phyloP scores from a whole-genome alignment of 92 coral and sea anemone species.

The Hydrozoanthus gracilis region DNA sequence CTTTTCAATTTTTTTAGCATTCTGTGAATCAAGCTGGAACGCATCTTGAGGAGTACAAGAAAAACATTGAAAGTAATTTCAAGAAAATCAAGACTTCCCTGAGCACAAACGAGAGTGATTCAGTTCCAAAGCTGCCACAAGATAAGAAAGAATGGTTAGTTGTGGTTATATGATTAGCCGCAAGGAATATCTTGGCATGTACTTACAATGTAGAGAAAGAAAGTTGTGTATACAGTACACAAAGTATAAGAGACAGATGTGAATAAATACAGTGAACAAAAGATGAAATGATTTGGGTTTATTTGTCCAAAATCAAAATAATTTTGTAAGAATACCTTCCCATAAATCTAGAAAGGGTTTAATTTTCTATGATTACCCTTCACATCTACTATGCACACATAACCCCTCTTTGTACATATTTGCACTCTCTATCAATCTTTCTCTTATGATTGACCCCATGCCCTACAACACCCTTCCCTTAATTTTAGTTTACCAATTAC shows the following conservation, averaged over 20 bases:
- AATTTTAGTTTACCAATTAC: no score
- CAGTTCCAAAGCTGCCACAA: conserved; percentile 89
- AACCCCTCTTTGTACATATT: no score
- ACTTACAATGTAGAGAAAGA: not conserved
- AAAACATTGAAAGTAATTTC: conserved; percentile 90
- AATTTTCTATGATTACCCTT: no score
- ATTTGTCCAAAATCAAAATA: not conserved
- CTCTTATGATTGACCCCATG: no score
- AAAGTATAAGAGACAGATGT: conserved; percentile 2
- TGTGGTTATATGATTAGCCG: not conserved
- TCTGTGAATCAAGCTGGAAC: conserved; percentile 89
- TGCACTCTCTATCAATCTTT: no score
- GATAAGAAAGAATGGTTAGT: conserved; percentile 91
- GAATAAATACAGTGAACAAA: not conserved
- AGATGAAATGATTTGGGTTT: not conserved
- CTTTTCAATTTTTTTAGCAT: conserved; percentile 62
- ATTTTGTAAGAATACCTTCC: not conserved
- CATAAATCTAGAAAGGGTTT: not conserved
- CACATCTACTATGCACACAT: no score
- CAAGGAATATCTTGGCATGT: not conserved
- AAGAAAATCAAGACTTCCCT: conserved; percentile 83
- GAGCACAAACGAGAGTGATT: conserved; percentile 79
- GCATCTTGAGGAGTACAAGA: conserved; percentile 77
- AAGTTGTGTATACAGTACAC: conserved; percentile 9
- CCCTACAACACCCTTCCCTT: no score